Conservation (phyloP, 2,888 invertebrate genomes). For the Julus scanicus region DNA sequence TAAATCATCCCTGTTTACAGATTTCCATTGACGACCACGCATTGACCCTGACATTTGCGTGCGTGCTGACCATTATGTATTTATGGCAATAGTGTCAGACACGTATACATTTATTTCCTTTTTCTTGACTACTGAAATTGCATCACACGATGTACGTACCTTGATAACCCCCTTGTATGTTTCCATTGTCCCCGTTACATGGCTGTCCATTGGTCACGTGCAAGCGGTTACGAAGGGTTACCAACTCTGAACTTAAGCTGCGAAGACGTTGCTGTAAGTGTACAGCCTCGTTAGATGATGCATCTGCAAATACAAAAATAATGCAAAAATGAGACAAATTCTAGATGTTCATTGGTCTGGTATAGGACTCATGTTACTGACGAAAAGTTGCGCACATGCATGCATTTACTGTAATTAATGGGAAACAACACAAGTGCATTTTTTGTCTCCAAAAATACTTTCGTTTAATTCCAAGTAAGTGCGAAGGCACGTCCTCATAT, state of each 20-base stretch:
- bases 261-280: slow-evolving; percentile 90
- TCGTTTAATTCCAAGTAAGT: no score
- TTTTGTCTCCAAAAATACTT: no score
- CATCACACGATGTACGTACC: background rate
- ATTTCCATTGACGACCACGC: background rate
- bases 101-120: background rate
- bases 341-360: background rate
- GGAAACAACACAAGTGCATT: no score
- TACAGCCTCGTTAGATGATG: slow-evolving; percentile 93
- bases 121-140: background rate
- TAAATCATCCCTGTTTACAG: background rate
- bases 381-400: background rate
- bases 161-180: slow-evolving; percentile 45
- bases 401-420: no score
- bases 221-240: slow-evolving; percentile 88
- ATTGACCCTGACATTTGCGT: slow-evolving; percentile 31
- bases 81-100: background rate
- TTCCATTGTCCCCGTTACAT: slow-evolving; percentile 51
- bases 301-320: slow-evolving; percentile 75
- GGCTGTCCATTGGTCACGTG: slow-evolving; percentile 72
- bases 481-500: no score
- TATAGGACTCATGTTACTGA: background rate
- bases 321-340: background rate
- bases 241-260: slow-evolving; percentile 90
- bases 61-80: background rate